Conservation (phyloP, 2,797 vertebrate species). For the Mustela erminea region DNA sequence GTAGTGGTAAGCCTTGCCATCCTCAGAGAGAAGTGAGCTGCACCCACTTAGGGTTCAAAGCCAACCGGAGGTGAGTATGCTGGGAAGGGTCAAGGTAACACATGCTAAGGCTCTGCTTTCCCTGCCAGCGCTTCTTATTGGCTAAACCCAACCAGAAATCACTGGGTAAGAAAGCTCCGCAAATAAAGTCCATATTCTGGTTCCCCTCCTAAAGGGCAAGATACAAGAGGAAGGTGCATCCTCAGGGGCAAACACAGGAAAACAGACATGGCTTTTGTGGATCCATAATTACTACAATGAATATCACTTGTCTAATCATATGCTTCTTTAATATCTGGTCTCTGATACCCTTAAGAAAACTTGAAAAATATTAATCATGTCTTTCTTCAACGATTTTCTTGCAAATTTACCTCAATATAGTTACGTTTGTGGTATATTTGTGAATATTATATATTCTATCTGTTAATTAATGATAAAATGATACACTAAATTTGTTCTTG, state of each 20-base stretch:
- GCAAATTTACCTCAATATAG: neutral
- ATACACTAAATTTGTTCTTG: neutral
- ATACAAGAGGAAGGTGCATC: neutral
- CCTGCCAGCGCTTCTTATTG: neutral
- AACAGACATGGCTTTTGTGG: neutral
- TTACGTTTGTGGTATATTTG: neutral
- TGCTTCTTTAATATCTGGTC: neutral
- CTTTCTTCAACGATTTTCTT: neutral
- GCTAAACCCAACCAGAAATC: neutral
- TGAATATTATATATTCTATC: neutral
- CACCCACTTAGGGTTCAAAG: neutral
- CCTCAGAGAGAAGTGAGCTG: no score
- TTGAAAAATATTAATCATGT: neutral
- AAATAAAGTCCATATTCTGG: no score
- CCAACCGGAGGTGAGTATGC: no score
- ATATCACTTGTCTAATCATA: neutral
- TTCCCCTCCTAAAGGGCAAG: neutral
- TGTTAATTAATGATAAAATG: neutral
- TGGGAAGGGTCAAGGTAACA: neutral
- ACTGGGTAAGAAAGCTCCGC: accelerated
- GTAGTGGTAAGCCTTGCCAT: accelerated
- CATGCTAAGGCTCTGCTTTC: no score
- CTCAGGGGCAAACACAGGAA: neutral
- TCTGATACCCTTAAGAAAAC: neutral
- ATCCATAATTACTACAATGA: neutral